Conservation (phyloP, 2,888 invertebrate genomes). For the Eulithis prunata region DNA sequence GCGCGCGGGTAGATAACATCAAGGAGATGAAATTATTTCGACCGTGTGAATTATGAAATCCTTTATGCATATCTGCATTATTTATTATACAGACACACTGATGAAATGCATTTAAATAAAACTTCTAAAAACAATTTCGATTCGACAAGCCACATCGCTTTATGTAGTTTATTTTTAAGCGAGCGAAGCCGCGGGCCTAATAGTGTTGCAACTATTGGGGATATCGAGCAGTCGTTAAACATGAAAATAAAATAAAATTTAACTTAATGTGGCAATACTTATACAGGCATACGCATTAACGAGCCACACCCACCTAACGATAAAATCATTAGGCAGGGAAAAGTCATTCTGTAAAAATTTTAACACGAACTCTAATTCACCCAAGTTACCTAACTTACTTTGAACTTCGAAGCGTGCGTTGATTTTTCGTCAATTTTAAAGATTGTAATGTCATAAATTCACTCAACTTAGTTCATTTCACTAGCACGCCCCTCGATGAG, state of each 20-base stretch:
- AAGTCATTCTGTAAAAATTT: too few species aligned
- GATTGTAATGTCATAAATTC: too few species aligned
- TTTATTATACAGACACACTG: background rate
- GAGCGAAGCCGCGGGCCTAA: constrained; percentile 10
- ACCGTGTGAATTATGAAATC: constrained; percentile 1
- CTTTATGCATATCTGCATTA: background rate
- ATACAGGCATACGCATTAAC: too few species aligned
- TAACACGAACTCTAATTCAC: too few species aligned
- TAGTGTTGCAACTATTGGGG: background rate
- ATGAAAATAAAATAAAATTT: constrained; percentile 23
- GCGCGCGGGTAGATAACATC: background rate
- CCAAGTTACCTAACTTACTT: too few species aligned
- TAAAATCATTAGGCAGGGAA: background rate
- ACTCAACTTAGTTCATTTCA: too few species aligned
- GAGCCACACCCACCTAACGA: too few species aligned
- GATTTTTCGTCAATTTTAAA: too few species aligned
- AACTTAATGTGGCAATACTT: background rate
- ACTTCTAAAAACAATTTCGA: background rate
- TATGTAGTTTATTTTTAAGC: constrained; percentile 1
- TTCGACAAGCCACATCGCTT: background rate
- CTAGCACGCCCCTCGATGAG: too few species aligned
- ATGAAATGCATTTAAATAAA: constrained; percentile 1
- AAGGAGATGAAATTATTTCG: background rate
- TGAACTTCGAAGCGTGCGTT: too few species aligned
- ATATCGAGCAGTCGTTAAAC: background rate